A percentile compares a stretch with the other conserved stretches of the same genome.
Evolutionary conservation across 2,113 vertebrate species (phyloP).

Genomic region (Piaya cayana): DNA sequence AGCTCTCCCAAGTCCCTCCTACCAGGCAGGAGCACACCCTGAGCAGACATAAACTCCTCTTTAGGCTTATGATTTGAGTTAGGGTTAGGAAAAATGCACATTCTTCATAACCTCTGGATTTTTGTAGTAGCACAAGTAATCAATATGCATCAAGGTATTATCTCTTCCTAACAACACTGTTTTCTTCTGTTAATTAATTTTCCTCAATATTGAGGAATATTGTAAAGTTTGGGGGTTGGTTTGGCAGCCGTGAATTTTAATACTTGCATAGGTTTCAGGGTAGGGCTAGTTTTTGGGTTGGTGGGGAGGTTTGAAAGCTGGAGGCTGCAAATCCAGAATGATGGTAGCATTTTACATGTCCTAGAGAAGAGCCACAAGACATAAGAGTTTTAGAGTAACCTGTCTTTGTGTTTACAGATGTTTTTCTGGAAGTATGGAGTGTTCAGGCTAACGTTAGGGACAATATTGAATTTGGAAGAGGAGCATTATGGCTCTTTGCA

Average conservation of each 20-base stretch:
- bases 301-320: neutral
- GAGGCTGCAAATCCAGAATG: neutral
- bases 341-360: rapidly evolving
- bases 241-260: neutral
- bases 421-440: neutral
- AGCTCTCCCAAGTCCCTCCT: neutral
- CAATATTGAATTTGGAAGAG: neutral
- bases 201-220: neutral
- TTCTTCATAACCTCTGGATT: neutral
- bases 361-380: neutral
- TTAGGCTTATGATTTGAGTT: neutral
- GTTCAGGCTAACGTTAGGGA: rapidly evolving
- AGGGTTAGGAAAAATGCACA: neutral
- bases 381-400: neutral
- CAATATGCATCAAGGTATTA: neutral
- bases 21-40: neutral
- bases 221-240: neutral
- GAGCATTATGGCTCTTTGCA: neutral
- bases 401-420: neutral
- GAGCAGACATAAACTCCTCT: neutral
- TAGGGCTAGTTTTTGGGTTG: neutral
- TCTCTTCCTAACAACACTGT: neutral
- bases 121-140: neutral
- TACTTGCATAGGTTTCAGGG: rapidly evolving
- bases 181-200: neutral